Base-by-base conservation (phyloP, 2,888 invertebrate species). In the Pseudococcus longispinus region DNA sequence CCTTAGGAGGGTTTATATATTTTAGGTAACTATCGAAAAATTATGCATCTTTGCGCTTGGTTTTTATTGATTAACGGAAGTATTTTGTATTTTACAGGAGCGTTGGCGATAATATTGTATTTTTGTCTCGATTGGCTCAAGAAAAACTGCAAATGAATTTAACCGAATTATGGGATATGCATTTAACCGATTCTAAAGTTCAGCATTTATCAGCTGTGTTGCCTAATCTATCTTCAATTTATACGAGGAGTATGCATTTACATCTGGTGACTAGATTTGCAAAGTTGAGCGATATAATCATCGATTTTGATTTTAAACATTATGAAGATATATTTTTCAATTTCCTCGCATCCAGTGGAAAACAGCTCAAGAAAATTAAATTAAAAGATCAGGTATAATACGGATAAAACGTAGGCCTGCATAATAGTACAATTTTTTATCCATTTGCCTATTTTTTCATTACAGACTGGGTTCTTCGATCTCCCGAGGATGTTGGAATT, bases 1-100 rank as follows among this genome's bases (percentile, higher is more conserved):
- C 89, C 18, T 88, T 90, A 8, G 90, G 90, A 15, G 90, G 90
- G 8, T 90, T 90, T 83, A 89, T 90, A 2, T 90, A 90, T 87
- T 90, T 89, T 86, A 89, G 90, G 90, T 90, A 87, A 83, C 32
- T 65, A 29, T 65, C 26, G 13, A 20, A 46, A 29, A 74, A 51
- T 37, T 1, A 42, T 87, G 26, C 42, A 44, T 65, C 18, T 55
- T 13, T 20, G 5, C 26, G 4, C 15, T 60, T n/a, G 26, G 20
- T 82, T 65, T 65, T 44, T 15, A 55, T 60, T 60, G 2, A 60
- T 60, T 23, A 60, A 60, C 60, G 70, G 65, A 15, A 26, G 11
- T 32, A 83, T 84, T 83, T 23, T 51, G 42, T 77, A 44, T 83
- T 11, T 87, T 86, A 29, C 60, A 90, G 90, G 83, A 90, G 90